Base-by-base conservation (phyloP, 2,888 invertebrate genomes). In the Hyposoter didymator region DNA sequence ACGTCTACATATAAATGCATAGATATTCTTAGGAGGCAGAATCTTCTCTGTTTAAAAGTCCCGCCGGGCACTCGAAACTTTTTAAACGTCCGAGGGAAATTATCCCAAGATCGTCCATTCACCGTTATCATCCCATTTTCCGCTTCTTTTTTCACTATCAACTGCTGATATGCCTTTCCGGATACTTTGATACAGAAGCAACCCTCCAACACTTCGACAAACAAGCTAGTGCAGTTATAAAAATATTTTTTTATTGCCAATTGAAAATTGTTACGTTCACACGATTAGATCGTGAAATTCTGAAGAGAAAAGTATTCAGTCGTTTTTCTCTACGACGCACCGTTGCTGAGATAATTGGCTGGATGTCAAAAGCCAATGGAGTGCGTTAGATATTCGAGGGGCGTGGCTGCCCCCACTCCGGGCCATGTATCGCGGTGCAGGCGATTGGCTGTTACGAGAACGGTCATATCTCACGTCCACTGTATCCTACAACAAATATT, bases 181-280 rank as follows among this genome's bases (percentile, higher is more conserved):
- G 85, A 86, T 87, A 88, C 87, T 89, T 89, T 90, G 87, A 88
- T 87, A 85, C 82, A 52, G 86, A 87, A 86, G 74, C 82, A 89
- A 89, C 89, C 84, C 86, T 72, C 87, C 45, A 5, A 17, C 45
- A 35, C 22, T 70, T 39, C 49, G 8, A 19, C 19, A 17, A 69
- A 69, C 28, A 7, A 14, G 7, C 0, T 69, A 28, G 22, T 35
- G 47, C 66, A 66, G 47, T 49, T 49, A 5, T 39, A 66, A 17
- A 39, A 22, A 59, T 59, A 28, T 59, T 59, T 59, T 59, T 59
- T 39, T 0, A 59, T 28, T 12, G 59, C 28, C 28, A 59, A 59
- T 59, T 12, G 2, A 55, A 59, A 6, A 28, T 14, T 59, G 14
- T 12, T 22, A 22, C 12, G 22, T 22, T 28, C 14, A 14, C 28